Evolutionary conservation across 2,888 invertebrate species (phyloP).

Genomic region (Ephialtes manifestator): DNA sequence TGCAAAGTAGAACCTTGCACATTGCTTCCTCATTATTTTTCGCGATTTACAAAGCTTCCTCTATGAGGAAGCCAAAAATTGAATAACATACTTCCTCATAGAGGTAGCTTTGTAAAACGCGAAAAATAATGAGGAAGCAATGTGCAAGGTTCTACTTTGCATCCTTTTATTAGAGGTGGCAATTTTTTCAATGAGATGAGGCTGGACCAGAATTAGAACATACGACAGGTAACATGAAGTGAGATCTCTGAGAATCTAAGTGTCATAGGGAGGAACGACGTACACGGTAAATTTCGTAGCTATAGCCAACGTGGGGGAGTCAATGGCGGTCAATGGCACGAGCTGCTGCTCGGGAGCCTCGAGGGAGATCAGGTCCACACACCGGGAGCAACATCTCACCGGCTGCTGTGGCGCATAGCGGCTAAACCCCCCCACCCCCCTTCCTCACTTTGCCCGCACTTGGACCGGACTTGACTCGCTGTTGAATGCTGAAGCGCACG

Average conservation of each 20-base stretch:
- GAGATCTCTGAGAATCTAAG: conserved; percentile 56
- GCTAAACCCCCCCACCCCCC: not conserved
- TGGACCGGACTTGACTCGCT: conserved; percentile 79
- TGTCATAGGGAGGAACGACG: conserved; percentile 55
- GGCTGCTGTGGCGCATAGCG: conserved; percentile 76
- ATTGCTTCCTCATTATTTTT: too few relatives aligned
- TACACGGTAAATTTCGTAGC: conserved; percentile 39
- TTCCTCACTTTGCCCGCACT: conserved; percentile 70
- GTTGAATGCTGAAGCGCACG: conserved; percentile 67
- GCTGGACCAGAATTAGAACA: not conserved
- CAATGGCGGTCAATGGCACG: conserved; percentile 86
- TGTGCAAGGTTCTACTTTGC: too few relatives aligned
- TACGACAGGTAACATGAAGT: conserved; percentile 22
- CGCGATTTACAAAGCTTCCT: too few relatives aligned
- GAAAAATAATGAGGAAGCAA: too few relatives aligned
- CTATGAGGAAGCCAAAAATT: too few relatives aligned
- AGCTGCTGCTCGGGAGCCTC: conserved; percentile 76
- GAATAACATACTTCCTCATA: too few relatives aligned
- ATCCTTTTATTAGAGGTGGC: too few relatives aligned
- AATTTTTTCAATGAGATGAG: not conserved
- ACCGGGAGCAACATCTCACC: conserved; percentile 80
- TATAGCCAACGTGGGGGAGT: conserved; percentile 82
- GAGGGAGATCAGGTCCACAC: conserved; percentile 80
- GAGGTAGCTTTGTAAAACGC: too few relatives aligned
- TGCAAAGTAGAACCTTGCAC: too few relatives aligned